Conservation (phyloP, 2,888 invertebrate species). For the Xylocampa areola region DNA sequence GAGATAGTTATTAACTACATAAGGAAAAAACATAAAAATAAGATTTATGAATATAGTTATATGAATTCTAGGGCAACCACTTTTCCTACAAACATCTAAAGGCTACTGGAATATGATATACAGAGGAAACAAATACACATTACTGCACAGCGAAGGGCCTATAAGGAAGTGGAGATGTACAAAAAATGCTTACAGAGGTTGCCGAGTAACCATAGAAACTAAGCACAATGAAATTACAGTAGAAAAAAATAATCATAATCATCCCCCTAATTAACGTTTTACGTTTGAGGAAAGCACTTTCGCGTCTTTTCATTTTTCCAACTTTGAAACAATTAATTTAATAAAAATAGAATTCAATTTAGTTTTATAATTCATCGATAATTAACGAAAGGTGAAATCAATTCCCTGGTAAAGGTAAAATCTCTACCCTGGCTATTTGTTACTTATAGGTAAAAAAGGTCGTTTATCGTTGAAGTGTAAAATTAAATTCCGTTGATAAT, state of each 20-base stretch:
- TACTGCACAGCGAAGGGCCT: conserved; percentile 1
- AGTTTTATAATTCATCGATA: too few species aligned
- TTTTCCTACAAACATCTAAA: conserved; percentile 9
- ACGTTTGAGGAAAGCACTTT: too few species aligned
- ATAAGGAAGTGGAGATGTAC: conserved; percentile 33
- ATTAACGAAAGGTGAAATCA: too few species aligned
- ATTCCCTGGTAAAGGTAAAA: too few species aligned
- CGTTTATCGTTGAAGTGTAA: too few species aligned
- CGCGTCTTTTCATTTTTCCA: too few species aligned
- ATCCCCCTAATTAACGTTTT: conserved; percentile 1
- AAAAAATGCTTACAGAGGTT: conserved; percentile 27
- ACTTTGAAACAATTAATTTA: too few species aligned
- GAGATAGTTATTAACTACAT: too few species aligned
- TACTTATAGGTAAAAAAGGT: too few species aligned
- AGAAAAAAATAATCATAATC: conserved; percentile 28
- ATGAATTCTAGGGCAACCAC: conserved; percentile 26
- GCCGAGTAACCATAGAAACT: conserved; percentile 33
- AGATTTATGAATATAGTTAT: background rate
- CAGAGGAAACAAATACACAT: conserved; percentile 27
- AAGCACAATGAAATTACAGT: conserved; percentile 6
- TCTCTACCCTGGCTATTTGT: too few species aligned
- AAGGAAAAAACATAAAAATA: background rate
- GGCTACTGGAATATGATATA: conserved; percentile 25
- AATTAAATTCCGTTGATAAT: too few species aligned
- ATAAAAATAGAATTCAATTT: too few species aligned